These are phyloP conservation scores for Apogon talboti DNA, from an alignment of 2,797 vertebrate species.

Conservation along the genomic window DNA sequence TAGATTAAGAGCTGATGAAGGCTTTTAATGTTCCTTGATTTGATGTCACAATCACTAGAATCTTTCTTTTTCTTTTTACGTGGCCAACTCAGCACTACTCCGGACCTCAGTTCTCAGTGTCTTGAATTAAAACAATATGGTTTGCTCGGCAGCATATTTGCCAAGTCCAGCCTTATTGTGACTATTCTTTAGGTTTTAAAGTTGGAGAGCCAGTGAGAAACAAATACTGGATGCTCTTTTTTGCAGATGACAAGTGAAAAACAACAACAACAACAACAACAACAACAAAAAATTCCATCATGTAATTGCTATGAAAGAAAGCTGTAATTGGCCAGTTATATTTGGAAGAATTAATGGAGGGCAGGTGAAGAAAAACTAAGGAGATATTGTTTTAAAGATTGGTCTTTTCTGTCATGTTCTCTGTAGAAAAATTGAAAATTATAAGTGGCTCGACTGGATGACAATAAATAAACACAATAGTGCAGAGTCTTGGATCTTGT, in stretches of 20 bases:
- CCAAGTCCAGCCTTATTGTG: conserved; percentile 65
- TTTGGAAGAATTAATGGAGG: conserved; percentile 68
- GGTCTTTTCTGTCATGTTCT: conserved; percentile 27
- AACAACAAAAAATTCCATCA: conserved; percentile 32
- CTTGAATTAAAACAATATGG: conserved; percentile 58
- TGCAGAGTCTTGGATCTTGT: not conserved
- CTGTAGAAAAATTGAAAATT: conserved; percentile 11
- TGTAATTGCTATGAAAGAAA: conserved; percentile 61
- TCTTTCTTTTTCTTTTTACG: conserved; percentile 33
- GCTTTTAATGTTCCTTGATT: conserved; percentile 24
- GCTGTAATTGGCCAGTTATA: conserved; percentile 57
- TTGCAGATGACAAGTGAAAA: conserved; percentile 62
- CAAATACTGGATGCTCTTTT: conserved; percentile 62
- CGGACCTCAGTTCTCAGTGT: conserved; percentile 46
- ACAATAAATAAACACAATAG: conserved; percentile 8
- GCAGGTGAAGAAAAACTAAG: conserved; percentile 67
- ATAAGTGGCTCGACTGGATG: conserved; percentile 4
- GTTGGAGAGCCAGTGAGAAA: conserved; percentile 62
- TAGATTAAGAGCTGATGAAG: not conserved
- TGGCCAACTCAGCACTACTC: conserved; percentile 28
- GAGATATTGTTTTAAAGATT: conserved; percentile 46
- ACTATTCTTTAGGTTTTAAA: conserved; percentile 75
- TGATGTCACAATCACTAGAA: conserved; percentile 32
- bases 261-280: conserved; percentile 16
- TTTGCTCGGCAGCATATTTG: conserved; percentile 46